These are phyloP conservation scores for Trematomus bernacchii DNA, from an alignment of 2,797 vertebrate genomes.

Conservation along the genomic window DNA sequence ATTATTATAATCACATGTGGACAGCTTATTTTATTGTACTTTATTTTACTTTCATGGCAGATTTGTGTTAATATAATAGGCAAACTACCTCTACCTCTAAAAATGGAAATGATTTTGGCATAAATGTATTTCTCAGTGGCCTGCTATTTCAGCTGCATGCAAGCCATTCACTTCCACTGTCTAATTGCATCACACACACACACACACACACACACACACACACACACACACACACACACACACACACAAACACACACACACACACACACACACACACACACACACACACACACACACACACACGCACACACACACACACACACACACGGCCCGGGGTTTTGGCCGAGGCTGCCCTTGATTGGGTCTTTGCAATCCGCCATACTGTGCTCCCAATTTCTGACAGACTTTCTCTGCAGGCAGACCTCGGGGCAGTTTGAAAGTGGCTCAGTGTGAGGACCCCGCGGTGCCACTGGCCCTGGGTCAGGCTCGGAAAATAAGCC, in stretches of 20 bases:
- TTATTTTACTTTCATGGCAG: no score
- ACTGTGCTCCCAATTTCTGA: slow-evolving; percentile 66
- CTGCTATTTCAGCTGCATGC: no score
- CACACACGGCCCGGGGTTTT: slow-evolving; percentile 13
- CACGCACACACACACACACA: neutral
- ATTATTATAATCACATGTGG: no score
- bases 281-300: neutral
- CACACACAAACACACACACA: slow-evolving; percentile 1
- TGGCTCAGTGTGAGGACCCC: slow-evolving; percentile 30
- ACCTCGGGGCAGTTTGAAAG: slow-evolving; percentile 51
- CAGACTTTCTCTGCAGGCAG: slow-evolving; percentile 52
- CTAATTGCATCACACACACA: no score
- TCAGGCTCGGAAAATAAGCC: slow-evolving; percentile 56
- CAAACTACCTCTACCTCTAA: neutral
- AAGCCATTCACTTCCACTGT: no score
- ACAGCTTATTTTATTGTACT: no score
- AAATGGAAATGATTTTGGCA: neutral
- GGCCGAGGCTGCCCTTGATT: slow-evolving; percentile 16
- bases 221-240: slow-evolving; percentile 1
- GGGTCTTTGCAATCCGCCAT: slow-evolving; percentile 45
- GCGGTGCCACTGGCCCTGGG: slow-evolving; percentile 58
- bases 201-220: neutral
- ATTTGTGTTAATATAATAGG: no score
- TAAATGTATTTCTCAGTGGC: neutral
- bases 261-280: slow-evolving; percentile 14